phyloP scores from a whole-genome alignment of 2,797 vertebrate species.

The Pristis pectinata region DNA sequence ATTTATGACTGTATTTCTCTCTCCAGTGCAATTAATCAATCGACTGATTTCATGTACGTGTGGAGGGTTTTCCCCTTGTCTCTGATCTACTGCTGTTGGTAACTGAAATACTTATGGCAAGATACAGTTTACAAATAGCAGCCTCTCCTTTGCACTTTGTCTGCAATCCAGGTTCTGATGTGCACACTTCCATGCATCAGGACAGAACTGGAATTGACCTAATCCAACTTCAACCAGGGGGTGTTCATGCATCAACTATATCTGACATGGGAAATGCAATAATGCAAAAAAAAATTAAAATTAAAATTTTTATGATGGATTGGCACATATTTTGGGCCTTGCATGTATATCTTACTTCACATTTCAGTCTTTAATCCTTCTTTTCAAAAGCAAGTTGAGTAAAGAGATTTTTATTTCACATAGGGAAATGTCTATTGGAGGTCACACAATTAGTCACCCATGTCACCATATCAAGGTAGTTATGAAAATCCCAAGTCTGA shows the following conservation, averaged over 20 bases:
- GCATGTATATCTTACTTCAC: background rate
- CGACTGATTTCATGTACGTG: background rate
- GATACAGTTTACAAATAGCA: background rate
- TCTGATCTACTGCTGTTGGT: background rate
- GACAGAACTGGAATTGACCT: background rate
- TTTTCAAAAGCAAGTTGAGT: background rate
- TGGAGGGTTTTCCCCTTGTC: background rate
- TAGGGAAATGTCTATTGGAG: background rate
- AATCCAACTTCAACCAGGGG: no score
- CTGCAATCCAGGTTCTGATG: background rate
- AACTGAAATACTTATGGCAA: background rate
- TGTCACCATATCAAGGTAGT: background rate
- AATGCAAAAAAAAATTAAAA: background rate
- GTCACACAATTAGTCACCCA: constrained; percentile 11
- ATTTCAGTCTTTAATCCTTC: background rate
- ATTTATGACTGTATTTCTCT: background rate
- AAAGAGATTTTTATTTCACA: background rate
- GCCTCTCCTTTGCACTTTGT: background rate
- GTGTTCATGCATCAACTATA: background rate
- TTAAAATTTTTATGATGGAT: background rate
- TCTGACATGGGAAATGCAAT: no score
- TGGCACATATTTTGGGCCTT: background rate
- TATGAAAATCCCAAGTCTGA: constrained; percentile 1
- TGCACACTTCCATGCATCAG: background rate
- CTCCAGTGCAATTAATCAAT: background rate